Evolutionary conservation across 2,888 invertebrate species (phyloP).

Genomic region (Synergus laeviventris): DNA sequence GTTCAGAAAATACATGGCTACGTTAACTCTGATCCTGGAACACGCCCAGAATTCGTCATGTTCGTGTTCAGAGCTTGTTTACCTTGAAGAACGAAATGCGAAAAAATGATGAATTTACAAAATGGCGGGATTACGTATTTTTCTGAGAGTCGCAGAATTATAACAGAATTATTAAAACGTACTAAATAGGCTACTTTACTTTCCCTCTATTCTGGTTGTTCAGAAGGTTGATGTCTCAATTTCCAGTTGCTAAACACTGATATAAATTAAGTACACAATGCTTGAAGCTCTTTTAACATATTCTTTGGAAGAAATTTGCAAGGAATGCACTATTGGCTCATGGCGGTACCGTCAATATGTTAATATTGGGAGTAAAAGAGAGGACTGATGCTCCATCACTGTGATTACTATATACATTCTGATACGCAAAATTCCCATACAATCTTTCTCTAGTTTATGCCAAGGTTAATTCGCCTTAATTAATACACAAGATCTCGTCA

Average conservation of each 20-base stretch:
- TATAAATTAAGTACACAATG: background rate
- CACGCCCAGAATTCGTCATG: slow-evolving; percentile 37
- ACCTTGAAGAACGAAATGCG: slow-evolving; percentile 39
- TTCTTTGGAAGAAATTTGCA: background rate
- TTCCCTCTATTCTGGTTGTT: background rate
- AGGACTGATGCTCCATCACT: slow-evolving; percentile 7
- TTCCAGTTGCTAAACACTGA: background rate
- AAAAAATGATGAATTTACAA: background rate
- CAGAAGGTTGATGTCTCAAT: background rate
- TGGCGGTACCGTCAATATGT: slow-evolving; percentile 4
- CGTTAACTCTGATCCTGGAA: slow-evolving; percentile 40
- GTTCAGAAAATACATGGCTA: slow-evolving; percentile 44
- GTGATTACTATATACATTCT: slow-evolving; percentile 9
- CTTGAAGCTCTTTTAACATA: background rate
- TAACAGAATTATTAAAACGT: too few species aligned
- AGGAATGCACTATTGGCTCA: background rate
- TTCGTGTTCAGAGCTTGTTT: slow-evolving; percentile 35
- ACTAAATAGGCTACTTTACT: background rate
- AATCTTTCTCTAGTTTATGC: slow-evolving; percentile 20
- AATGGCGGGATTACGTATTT: background rate
- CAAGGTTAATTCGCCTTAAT: slow-evolving; percentile 47
- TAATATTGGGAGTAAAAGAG: slow-evolving; percentile 16
- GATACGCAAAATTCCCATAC: slow-evolving; percentile 12
- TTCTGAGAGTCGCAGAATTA: too few species aligned
- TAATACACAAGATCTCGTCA: slow-evolving; percentile 47